Evolutionary conservation across 2,113 vertebrate species (phyloP), one percentile per base, ranked within the genome.

Genomic region (Dipodomys ordii): DNA sequence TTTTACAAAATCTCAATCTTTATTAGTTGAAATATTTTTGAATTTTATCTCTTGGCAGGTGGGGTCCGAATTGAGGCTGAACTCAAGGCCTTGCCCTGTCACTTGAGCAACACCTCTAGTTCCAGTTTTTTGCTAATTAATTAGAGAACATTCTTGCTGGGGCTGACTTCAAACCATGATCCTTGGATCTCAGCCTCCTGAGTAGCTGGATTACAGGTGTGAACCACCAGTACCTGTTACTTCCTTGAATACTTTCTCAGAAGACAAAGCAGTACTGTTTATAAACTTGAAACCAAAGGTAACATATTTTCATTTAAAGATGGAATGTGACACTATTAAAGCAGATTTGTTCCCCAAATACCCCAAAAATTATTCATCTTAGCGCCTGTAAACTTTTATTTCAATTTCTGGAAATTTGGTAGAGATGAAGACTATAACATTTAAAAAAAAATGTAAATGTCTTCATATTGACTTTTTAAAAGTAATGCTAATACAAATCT

Each of bases 1-100:
- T 83, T 35, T 91, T 57, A 64, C 4, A 91, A 90, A 95, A 85
- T 39, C 87, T 90, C 90, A 68, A 91, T 88, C 44, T 79, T 74
- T 82, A 78, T 71, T 88, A 67, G 3, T 53, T 82, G 73, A 91
- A 92, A 88, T 65, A 89, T 39, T 39, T 39, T 39, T 39, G 4
- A 39, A 53, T 53, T 53, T 53, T 11, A 53, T 53, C 12, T 53
- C 49, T 53, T 53, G 49, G 49, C 49, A 53, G 49, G 49, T 39
- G 39, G 39, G 39, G 39, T 39, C 39, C 39, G 6, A 39, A 53
- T 53, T 53, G 11, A 13, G 49, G 49, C 8, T 9, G 4, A 53
- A 53, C 39, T 39, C 12, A 13, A 13, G 9, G 49, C 49, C 12
- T 53, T 53, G 49, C 49, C 49, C 49, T 53, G 9, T 53, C 12